phyloP scores from a whole-genome alignment of 2,797 vertebrate species.

The Coracias cyanogaster region DNA sequence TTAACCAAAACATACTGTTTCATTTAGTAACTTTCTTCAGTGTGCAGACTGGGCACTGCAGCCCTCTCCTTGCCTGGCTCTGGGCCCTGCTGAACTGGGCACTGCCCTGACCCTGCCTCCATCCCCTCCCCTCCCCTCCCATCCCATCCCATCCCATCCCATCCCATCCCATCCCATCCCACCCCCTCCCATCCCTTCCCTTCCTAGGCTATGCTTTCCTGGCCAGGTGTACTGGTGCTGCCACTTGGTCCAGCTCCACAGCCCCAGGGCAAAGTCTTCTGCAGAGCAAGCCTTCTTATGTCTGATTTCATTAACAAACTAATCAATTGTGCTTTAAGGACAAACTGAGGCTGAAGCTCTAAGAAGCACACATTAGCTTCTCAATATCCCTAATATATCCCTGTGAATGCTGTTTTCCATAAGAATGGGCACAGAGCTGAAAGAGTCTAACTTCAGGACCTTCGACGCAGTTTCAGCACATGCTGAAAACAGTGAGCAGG shows the following conservation, averaged over 20 bases:
- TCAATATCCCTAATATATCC: background rate
- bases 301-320: background rate
- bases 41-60: background rate
- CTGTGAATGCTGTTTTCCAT: background rate
- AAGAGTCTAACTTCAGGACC: background rate
- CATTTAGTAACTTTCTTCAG: background rate
- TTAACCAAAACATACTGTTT: constrained; percentile 39
- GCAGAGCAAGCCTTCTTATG: fast-evolving
- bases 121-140: too few relatives aligned
- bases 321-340: background rate
- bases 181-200: too few relatives aligned
- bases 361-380: background rate
- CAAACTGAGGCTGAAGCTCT: background rate
- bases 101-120: background rate
- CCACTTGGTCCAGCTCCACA: background rate
- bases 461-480: background rate
- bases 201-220: background rate
- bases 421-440: background rate
- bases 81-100: fast-evolving
- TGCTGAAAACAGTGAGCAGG: background rate
- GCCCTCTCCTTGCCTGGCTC: background rate
- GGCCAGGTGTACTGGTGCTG: background rate
- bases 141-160: background rate
- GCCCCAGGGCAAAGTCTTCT: background rate
- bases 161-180: background rate